Evolutionary conservation across 2,888 invertebrate genomes (phyloP).

Genomic region (Eupithecia tripunctaria): DNA sequence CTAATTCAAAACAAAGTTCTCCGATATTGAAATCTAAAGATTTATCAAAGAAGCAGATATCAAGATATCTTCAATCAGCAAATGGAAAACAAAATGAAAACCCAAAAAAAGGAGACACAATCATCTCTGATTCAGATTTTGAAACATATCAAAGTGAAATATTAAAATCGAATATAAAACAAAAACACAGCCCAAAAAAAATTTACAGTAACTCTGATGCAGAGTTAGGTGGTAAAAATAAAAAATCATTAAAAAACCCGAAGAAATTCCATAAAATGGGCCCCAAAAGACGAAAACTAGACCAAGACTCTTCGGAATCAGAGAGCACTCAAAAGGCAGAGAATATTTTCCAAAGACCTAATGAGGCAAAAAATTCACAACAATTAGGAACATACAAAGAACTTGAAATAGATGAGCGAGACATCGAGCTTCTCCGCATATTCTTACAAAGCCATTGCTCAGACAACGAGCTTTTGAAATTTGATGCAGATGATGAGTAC

Average conservation of each 20-base stretch:
- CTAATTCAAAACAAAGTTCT: background rate
- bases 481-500: background rate
- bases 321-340: background rate
- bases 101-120: background rate
- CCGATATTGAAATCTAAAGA: background rate
- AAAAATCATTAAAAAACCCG: background rate
- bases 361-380: background rate
- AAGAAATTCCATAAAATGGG: background rate
- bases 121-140: background rate
- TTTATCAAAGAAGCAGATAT: background rate
- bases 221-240: background rate
- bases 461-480: background rate
- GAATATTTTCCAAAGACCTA: background rate
- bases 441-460: conserved; percentile 3
- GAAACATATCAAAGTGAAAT: background rate
- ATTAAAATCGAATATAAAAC: background rate
- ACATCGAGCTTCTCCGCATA: conserved; percentile 1
- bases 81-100: background rate
- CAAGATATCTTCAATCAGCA: background rate
- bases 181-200: background rate
- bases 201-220: background rate
- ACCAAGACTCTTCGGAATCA: background rate
- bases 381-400: background rate
- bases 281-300: background rate
- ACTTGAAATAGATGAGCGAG: background rate